Evolutionary conservation across 2,113 vertebrate species (phyloP).

Genomic region (Gulo gulo): DNA sequence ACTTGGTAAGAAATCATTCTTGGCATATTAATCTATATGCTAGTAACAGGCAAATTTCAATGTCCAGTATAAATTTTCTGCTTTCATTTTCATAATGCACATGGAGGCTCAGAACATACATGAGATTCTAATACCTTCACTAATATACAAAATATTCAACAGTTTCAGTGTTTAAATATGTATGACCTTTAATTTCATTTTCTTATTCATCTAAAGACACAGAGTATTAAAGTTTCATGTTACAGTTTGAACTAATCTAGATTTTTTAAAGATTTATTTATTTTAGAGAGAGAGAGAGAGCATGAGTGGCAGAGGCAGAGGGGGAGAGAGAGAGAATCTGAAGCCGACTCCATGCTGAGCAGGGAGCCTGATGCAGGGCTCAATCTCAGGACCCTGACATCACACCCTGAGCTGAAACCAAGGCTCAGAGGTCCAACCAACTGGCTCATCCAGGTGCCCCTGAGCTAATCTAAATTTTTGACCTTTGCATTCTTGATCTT

Average conservation of each 20-base stretch:
- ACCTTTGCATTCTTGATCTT: background rate
- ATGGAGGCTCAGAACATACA: background rate
- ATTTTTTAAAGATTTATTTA: background rate
- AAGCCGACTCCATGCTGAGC: background rate
- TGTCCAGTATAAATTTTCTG: conserved; percentile 12
- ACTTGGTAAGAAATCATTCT: conserved; percentile 48
- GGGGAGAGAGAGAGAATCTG: background rate
- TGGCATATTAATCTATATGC: conserved; percentile 68
- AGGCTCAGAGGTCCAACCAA: background rate
- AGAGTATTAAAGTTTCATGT: background rate
- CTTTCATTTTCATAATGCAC: conserved; percentile 10
- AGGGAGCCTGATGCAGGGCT: background rate
- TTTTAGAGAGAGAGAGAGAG: background rate
- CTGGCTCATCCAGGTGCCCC: background rate
- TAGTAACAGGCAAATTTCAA: conserved; percentile 50
- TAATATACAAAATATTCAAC: background rate
- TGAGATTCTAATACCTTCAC: background rate
- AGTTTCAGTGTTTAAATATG: background rate
- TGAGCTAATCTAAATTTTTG: background rate
- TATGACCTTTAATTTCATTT: background rate
- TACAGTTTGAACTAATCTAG: background rate
- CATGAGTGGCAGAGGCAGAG: background rate
- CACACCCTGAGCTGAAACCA: background rate
- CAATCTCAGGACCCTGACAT: background rate
- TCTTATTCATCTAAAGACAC: background rate